Conservation (phyloP, 2,888 invertebrate species). For the Glaucopsyche alexis region DNA sequence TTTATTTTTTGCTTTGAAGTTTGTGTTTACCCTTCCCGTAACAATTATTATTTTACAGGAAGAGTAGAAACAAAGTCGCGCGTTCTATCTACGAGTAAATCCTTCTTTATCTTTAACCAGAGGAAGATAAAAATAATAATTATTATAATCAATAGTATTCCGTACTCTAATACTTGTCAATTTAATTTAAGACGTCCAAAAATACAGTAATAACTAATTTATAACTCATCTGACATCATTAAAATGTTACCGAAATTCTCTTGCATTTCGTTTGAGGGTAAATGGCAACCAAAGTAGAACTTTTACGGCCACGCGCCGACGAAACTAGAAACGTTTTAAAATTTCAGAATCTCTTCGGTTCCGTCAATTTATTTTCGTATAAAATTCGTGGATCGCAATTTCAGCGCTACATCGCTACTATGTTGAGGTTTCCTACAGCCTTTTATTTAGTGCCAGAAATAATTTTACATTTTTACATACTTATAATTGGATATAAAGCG, state of each 20-base stretch:
- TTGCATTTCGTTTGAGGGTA: neutral
- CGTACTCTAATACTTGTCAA: neutral
- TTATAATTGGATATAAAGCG: neutral
- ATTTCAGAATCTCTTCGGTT: slow-evolving; percentile 49
- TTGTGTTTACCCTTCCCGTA: neutral
- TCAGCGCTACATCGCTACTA: slow-evolving; percentile 32
- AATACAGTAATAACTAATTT: neutral
- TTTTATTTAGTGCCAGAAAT: slow-evolving; percentile 8
- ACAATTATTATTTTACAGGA: too few species aligned
- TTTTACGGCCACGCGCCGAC: slow-evolving; percentile 36
- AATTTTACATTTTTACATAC: slow-evolving; percentile 16
- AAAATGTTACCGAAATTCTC: neutral
- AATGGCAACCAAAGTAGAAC: slow-evolving; percentile 13
- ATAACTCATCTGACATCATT: neutral
- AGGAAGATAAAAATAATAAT: too few species aligned
- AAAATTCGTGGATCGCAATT: slow-evolving; percentile 51
- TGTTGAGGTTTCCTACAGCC: slow-evolving; percentile 2
- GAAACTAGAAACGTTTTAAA: slow-evolving; percentile 52
- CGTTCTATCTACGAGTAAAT: too few species aligned
- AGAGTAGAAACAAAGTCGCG: too few species aligned
- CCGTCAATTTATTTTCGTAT: slow-evolving; percentile 51
- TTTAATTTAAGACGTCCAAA: too few species aligned
- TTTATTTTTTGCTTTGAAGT: neutral
- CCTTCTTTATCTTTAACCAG: too few species aligned
- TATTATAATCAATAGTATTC: too few species aligned